Evolutionary conservation across 2,797 vertebrate genomes (phyloP).

Genomic region (Sorex maritimensis): DNA sequence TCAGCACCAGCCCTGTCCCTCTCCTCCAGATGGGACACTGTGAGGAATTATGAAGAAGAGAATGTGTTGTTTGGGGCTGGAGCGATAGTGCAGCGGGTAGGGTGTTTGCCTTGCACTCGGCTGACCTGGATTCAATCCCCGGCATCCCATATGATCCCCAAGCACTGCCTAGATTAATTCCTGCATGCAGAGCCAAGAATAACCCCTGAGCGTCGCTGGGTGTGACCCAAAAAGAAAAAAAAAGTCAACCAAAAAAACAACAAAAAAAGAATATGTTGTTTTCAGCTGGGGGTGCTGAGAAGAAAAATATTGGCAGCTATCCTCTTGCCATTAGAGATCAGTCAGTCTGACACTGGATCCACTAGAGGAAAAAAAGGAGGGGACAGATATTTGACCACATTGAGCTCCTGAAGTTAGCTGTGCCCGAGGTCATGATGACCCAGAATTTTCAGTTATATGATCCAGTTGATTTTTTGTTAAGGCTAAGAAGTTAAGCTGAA

Average conservation of each 20-base stretch:
- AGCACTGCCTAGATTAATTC: too few relatives aligned
- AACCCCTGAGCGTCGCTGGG: too few relatives aligned
- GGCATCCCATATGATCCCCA: too few relatives aligned
- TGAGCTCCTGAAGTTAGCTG: constrained; percentile 2
- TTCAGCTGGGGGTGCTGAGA: constrained; percentile 1
- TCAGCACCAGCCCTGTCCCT: neutral
- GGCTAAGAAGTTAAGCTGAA: neutral
- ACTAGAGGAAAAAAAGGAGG: neutral
- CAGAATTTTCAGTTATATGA: neutral
- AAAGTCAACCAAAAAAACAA: too few relatives aligned
- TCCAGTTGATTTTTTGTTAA: constrained; percentile 2
- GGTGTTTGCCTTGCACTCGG: too few relatives aligned
- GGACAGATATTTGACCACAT: neutral
- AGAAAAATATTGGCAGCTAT: constrained; percentile 17
- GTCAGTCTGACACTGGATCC: constrained; percentile 3
- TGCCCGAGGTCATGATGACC: neutral
- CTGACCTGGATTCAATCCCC: too few relatives aligned
- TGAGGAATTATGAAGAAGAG: neutral
- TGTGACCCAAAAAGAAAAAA: too few relatives aligned
- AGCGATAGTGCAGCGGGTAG: too few relatives aligned
- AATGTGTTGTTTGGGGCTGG: neutral
- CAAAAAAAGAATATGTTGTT: neutral
- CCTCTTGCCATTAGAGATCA: neutral
- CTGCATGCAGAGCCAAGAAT: too few relatives aligned
- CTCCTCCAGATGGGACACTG: neutral